Conservation (phyloP, 2,113 vertebrate species). For the Psammodynastes pulverulentus region DNA sequence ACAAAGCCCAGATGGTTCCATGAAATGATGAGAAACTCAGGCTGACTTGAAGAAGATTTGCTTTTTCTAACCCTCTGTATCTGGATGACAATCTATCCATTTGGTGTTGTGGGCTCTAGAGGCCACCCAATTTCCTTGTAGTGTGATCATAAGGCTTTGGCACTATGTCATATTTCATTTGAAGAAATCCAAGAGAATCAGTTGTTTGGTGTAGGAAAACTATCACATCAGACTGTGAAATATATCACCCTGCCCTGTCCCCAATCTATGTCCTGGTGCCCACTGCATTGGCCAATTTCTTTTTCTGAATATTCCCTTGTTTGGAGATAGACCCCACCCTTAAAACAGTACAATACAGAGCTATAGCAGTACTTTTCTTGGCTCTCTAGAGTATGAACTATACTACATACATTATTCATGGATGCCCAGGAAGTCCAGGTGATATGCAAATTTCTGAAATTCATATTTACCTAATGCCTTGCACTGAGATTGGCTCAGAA, state of each 20-base stretch:
- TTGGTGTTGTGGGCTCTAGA: constrained; percentile 69
- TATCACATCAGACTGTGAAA: not conserved
- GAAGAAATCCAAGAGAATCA: not conserved
- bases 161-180: constrained; percentile 14
- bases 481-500: not conserved
- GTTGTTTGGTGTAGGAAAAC: not conserved
- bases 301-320: not conserved
- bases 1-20: constrained; percentile 1
- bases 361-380: not conserved
- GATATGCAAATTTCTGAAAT: not conserved
- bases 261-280: not conserved
- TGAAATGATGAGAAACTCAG: not conserved
- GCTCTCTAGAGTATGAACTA: constrained; percentile 16
- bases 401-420: not conserved
- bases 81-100: constrained; percentile 54
- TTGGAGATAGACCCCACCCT: not conserved
- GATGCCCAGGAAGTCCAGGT: not conserved
- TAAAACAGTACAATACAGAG: not conserved
- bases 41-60: not conserved
- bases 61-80: constrained; percentile 24
- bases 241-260: not conserved
- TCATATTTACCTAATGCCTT: not conserved
- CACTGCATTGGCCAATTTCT: not conserved
- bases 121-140: not conserved
- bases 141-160: constrained; percentile 37